Percentiles rank a stretch among this genome's conserved stretches.
phyloP scores from a whole-genome alignment of 2,797 vertebrate genomes.

The Nyctibius grandis region DNA sequence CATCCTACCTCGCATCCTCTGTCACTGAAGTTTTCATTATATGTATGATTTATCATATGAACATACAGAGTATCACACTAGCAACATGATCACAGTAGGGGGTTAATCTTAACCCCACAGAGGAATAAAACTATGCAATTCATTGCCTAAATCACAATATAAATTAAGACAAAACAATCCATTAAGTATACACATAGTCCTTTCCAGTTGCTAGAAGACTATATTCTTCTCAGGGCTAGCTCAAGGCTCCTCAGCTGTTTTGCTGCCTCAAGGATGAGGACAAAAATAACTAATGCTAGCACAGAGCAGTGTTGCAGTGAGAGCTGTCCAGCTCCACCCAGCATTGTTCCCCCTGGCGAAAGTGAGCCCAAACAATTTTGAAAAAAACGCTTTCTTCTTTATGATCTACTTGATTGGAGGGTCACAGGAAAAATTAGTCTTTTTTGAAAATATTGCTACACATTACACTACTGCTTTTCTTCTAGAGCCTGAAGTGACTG shows the following conservation, averaged over 20 bases:
- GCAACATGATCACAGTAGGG: fast-evolving
- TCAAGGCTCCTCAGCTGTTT: not conserved
- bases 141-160: not conserved
- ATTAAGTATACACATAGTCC: not conserved
- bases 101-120: not conserved
- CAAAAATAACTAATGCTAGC: not conserved
- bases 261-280: not conserved
- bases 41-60: not conserved
- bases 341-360: not conserved
- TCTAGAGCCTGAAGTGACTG: not conserved
- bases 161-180: not conserved
- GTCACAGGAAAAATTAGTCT: not conserved
- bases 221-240: not conserved
- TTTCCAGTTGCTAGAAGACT: not conserved
- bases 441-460: not conserved
- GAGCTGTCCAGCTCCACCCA: not conserved
- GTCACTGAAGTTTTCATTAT: not conserved
- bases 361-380: fast-evolving
- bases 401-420: not conserved
- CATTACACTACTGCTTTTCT: not conserved
- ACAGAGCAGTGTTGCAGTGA: not conserved
- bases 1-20: not conserved
- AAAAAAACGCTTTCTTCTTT: not conserved
- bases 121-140: not conserved
- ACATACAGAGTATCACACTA: not conserved